phyloP scores from a whole-genome alignment of 2,113 vertebrate species.

The Stomatorhinus ivindoensis region DNA sequence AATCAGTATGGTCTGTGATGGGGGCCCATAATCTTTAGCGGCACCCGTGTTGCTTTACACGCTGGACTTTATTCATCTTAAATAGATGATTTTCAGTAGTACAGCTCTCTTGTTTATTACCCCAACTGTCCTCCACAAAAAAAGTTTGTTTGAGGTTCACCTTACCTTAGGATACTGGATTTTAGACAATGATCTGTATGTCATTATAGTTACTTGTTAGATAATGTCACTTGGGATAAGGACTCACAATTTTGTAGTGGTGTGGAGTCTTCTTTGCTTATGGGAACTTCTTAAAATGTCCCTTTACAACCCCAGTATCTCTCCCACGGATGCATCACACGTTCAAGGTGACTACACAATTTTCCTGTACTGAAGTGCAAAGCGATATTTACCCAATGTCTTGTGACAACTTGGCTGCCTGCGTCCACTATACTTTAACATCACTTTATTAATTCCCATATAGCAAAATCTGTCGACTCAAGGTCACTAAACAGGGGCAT shows the following conservation, averaged over 20 bases:
- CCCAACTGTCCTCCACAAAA: background rate
- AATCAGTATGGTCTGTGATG: background rate
- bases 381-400: background rate
- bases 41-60: background rate
- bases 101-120: background rate
- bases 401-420: background rate
- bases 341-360: conserved; percentile 5
- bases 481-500: background rate
- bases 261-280: background rate
- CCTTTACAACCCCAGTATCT: background rate
- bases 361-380: background rate
- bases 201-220: background rate
- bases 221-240: background rate
- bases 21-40: background rate
- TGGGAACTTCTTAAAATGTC: background rate
- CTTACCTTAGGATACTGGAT: background rate
- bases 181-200: background rate
- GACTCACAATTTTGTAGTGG: background rate
- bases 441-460: background rate
- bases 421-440: background rate
- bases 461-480: background rate
- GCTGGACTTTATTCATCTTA: background rate
- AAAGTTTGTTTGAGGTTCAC: background rate
- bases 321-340: background rate
- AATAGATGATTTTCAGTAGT: background rate